Percentiles rank a stretch among this genome's conserved stretches.
Evolutionary conservation across 2,113 vertebrate species (phyloP).

Genomic region (Macrotis lagotis): DNA sequence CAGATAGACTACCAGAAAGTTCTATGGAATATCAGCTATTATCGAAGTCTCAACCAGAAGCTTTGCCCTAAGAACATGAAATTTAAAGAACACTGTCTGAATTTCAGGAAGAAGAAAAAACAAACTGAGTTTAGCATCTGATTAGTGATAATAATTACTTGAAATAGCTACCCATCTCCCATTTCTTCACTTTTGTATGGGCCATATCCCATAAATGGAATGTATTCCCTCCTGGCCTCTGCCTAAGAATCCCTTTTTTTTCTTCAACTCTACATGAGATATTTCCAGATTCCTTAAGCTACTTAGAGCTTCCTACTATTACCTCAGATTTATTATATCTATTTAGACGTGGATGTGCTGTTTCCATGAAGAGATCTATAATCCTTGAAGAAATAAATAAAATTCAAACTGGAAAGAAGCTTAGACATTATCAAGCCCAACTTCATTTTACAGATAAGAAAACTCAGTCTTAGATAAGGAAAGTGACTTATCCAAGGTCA

Average conservation of each 20-base stretch:
- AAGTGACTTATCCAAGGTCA: background rate
- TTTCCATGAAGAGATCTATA: background rate
- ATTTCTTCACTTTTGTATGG: background rate
- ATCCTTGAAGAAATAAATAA: background rate
- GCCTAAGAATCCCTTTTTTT: background rate
- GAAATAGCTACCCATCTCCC: background rate
- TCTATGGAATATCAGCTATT: background rate
- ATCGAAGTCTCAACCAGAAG: background rate
- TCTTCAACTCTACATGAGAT: background rate
- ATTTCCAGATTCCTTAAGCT: background rate
- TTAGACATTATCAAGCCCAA: background rate
- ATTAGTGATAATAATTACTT: background rate
- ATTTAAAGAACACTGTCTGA: background rate
- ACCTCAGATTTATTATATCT: background rate
- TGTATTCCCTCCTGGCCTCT: background rate
- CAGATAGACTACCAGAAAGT: background rate
- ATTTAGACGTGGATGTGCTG: background rate
- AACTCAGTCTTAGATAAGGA: background rate
- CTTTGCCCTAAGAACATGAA: background rate
- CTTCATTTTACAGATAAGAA: background rate
- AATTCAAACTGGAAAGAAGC: background rate
- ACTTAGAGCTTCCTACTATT: background rate
- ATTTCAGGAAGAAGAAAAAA: background rate
- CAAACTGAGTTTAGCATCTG: background rate
- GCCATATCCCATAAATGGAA: background rate